A percentile compares a stretch with the other conserved stretches of the same genome.
Evolutionary conservation across 2,797 vertebrate species (phyloP).

Genomic region (Neosalanx taihuensis): DNA sequence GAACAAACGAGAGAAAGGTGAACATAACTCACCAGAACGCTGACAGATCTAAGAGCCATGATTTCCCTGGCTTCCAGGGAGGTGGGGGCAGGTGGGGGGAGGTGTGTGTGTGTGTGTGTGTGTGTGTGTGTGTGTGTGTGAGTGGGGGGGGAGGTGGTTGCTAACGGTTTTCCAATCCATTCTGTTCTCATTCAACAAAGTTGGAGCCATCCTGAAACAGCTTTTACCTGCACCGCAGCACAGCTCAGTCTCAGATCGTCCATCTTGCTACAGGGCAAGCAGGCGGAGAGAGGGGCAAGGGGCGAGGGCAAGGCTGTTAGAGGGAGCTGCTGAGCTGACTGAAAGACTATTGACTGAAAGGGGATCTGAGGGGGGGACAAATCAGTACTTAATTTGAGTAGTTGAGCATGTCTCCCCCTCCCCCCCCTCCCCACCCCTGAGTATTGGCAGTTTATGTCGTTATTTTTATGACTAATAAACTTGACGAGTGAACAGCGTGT

Average conservation of each 20-base stretch:
- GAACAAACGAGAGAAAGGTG: constrained; percentile 52
- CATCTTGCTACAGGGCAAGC: constrained; percentile 37
- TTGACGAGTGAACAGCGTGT: neutral
- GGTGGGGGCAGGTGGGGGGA: neutral
- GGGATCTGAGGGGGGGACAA: neutral
- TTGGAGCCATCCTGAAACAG: constrained; percentile 39
- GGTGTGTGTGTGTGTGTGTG: no score
- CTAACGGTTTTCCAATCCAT: neutral
- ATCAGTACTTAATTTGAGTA: neutral
- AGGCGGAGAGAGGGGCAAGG: constrained; percentile 16
- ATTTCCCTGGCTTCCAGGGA: constrained; percentile 23
- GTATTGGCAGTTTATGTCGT: no score
- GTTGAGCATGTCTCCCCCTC: neutral
- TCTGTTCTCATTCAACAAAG: constrained; percentile 40
- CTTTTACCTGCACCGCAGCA: constrained; percentile 42
- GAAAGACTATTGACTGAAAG: neutral
- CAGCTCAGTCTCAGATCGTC: constrained; percentile 46
- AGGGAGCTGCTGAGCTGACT: neutral
- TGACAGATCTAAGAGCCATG: constrained; percentile 53
- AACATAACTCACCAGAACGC: constrained; percentile 50
- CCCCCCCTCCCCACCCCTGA: no score
- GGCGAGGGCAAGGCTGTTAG: neutral
- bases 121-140: no score
- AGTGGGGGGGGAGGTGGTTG: neutral
- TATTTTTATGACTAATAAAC: constrained; percentile 1